phyloP scores from a whole-genome alignment of 2,113 vertebrate genomes.

The Melanerpes formicivorus region DNA sequence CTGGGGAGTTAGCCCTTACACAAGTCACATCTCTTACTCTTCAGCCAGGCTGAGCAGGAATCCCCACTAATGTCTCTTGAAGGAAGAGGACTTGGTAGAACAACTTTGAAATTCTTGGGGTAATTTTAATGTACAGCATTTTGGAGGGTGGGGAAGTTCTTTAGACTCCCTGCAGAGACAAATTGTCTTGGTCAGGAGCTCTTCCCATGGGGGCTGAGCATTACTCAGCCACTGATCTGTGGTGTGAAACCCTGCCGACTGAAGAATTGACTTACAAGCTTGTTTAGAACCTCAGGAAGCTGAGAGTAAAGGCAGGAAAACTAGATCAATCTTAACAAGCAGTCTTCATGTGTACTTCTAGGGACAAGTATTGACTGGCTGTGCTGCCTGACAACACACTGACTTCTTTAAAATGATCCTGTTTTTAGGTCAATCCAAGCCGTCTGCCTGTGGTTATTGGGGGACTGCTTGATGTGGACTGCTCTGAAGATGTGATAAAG shows the following conservation, averaged over 20 bases:
- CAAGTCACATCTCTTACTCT: background rate
- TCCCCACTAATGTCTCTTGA: background rate
- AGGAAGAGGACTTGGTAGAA: background rate
- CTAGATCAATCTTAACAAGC: background rate
- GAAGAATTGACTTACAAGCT: background rate
- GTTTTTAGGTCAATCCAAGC: slow-evolving; percentile 94
- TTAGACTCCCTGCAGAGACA: background rate
- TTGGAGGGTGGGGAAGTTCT: background rate
- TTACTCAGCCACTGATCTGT: background rate
- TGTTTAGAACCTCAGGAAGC: background rate
- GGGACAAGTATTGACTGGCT: background rate
- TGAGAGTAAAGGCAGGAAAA: background rate
- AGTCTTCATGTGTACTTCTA: background rate
- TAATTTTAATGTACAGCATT: background rate
- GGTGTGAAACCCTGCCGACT: background rate
- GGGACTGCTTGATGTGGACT: slow-evolving; percentile 95
- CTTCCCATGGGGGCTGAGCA: background rate
- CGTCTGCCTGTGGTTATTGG: slow-evolving; percentile 95
- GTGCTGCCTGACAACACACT: background rate
- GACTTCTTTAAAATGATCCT: background rate
- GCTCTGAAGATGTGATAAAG: slow-evolving; percentile 98
- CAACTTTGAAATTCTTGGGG: background rate
- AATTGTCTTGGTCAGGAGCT: background rate
- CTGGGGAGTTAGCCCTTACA: background rate
- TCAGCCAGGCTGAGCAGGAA: background rate